Conservation (phyloP, 2,888 invertebrate species). For the Drosophila borborema region DNA sequence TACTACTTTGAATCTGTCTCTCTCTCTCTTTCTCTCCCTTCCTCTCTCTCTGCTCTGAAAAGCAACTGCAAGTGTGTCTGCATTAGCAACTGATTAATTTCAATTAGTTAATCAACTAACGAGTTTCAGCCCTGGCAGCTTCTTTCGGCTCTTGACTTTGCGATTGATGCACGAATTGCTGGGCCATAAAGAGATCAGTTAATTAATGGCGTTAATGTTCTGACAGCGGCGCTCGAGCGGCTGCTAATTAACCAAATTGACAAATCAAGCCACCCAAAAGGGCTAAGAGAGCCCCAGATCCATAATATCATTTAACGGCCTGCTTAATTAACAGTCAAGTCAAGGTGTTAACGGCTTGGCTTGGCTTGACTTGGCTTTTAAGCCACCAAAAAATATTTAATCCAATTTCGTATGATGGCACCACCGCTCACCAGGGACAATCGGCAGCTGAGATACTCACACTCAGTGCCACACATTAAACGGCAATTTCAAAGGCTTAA, state of each 20-base stretch:
- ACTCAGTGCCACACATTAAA: slow-evolving; percentile 35
- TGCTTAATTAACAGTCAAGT: slow-evolving; percentile 67
- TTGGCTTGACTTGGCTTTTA: slow-evolving; percentile 46
- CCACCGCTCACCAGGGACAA: background rate
- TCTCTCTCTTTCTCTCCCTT: too few species aligned
- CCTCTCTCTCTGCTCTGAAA: background rate
- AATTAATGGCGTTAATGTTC: slow-evolving; percentile 70
- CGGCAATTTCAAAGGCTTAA: slow-evolving; percentile 44
- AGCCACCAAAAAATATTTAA: slow-evolving; percentile 51
- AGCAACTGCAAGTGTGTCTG: background rate
- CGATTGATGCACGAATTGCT: slow-evolving; percentile 48
- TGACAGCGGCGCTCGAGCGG: slow-evolving; percentile 44
- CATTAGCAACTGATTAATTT: slow-evolving; percentile 2
- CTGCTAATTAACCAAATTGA: slow-evolving; percentile 74
- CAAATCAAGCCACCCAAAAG: slow-evolving; percentile 56
- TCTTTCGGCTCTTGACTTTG: background rate
- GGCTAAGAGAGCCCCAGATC: slow-evolving; percentile 15
- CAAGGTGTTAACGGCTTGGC: slow-evolving; percentile 67
- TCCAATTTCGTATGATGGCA: slow-evolving; percentile 32
- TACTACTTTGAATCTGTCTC: background rate
- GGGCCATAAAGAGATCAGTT: slow-evolving; percentile 64
- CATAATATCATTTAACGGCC: slow-evolving; percentile 57
- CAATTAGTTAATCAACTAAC: slow-evolving; percentile 10
- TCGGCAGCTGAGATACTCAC: background rate
- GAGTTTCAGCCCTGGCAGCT: background rate